Percentiles rank a stretch among this genome's conserved stretches.
Evolutionary conservation across 2,888 invertebrate genomes (phyloP).

Genomic region (Acanthopleura granulata): DNA sequence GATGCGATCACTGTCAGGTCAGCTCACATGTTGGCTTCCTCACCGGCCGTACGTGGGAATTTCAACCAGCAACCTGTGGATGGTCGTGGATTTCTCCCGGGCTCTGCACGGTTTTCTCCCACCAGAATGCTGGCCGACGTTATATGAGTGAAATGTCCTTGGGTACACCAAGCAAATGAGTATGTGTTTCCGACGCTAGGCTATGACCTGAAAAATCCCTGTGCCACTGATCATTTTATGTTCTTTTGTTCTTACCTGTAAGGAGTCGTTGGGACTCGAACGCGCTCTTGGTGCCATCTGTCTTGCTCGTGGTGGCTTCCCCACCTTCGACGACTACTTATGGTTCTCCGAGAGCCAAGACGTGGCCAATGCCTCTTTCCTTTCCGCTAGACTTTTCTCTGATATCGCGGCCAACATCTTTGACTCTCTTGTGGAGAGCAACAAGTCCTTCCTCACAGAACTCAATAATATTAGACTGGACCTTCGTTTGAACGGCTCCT

Average conservation of each 20-base stretch:
- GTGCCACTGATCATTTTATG: no score
- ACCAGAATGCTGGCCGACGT: no score
- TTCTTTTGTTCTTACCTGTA: background rate
- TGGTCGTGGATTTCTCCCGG: no score
- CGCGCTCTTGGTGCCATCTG: constrained; percentile 55
- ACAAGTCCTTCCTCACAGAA: background rate
- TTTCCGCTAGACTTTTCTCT: constrained; percentile 53
- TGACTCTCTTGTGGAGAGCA: constrained; percentile 30
- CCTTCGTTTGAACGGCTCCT: background rate
- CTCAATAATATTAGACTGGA: background rate
- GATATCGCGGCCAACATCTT: constrained; percentile 47
- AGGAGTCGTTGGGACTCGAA: constrained; percentile 56
- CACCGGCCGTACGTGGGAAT: no score
- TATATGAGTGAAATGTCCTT: no score
- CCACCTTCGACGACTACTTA: constrained; percentile 48
- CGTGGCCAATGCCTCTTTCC: constrained; percentile 54
- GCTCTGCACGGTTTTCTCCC: no score
- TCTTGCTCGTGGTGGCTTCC: constrained; percentile 52
- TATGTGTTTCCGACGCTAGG: no score
- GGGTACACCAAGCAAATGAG: no score
- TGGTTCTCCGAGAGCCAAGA: constrained; percentile 54
- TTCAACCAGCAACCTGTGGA: no score
- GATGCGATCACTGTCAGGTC: no score
- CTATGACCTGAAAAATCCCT: no score
- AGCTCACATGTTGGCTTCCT: no score